These are phyloP conservation scores for Bufo gargarizans DNA, from an alignment of 2,113 vertebrate species.

Conservation along the genomic window DNA sequence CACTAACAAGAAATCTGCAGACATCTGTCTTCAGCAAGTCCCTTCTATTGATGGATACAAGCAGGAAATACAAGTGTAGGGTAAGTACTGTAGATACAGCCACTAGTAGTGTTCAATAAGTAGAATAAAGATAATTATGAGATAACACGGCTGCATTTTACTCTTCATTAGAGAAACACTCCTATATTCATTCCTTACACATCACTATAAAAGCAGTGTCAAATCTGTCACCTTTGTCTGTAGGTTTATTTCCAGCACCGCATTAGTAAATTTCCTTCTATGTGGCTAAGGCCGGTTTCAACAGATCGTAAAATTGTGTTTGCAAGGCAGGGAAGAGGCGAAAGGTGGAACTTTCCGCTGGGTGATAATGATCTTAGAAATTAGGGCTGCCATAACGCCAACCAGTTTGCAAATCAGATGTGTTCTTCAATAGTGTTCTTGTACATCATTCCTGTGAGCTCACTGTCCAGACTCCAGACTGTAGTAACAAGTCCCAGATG, in stretches of 20 bases:
- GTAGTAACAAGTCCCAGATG: conserved; percentile 45
- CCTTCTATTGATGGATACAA: too few species aligned
- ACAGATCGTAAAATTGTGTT: conserved; percentile 20
- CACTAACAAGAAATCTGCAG: too few species aligned
- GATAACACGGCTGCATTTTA: too few species aligned
- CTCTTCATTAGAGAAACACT: too few species aligned
- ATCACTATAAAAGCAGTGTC: neutral
- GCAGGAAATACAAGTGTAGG: too few species aligned
- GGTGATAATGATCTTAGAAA: conserved; percentile 55
- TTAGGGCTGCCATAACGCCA: conserved; percentile 12
- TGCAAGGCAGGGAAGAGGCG: conserved; percentile 29
- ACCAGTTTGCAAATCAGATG: conserved; percentile 14
- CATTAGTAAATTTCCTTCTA: conserved; percentile 33
- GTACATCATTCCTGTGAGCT: conserved; percentile 36
- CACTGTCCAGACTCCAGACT: conserved; percentile 53
- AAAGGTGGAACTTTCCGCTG: conserved; percentile 34
- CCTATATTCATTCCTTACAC: neutral
- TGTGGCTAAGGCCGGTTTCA: conserved; percentile 30
- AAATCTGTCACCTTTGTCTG: conserved; percentile 23
- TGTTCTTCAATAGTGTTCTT: conserved; percentile 14
- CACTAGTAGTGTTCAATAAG: too few species aligned
- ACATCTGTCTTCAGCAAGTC: too few species aligned
- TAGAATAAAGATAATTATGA: too few species aligned
- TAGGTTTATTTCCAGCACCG: neutral
- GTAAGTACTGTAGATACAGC: too few species aligned